Percentiles rank a stretch among this genome's conserved stretches.
Conservation (phyloP, 2,888 invertebrate genomes). For the Harpagoxenus sublaevis region DNA sequence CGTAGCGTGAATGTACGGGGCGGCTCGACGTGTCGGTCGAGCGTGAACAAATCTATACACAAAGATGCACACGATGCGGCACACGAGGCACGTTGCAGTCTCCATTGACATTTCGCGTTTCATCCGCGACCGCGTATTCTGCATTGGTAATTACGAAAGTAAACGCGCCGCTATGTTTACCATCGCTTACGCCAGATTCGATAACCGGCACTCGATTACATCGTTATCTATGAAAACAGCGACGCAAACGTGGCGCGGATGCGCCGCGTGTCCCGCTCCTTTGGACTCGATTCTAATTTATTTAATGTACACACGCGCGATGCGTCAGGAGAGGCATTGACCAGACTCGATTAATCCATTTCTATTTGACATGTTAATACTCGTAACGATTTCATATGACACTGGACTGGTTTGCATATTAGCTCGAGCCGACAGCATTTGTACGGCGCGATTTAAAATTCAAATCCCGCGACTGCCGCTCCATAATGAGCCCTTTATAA, state of each 20-base stretch:
- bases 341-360: slow-evolving; percentile 62
- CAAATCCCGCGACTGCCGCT: slow-evolving; percentile 51
- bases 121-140: slow-evolving; percentile 62
- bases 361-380: slow-evolving; percentile 68
- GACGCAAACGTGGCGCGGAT: slow-evolving; percentile 18
- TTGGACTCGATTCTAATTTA: slow-evolving; percentile 56
- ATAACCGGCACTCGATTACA: slow-evolving; percentile 65
- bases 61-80: slow-evolving; percentile 5
- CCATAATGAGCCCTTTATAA: slow-evolving; percentile 57
- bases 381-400: slow-evolving; percentile 60
- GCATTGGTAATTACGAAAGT: slow-evolving; percentile 75
- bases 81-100: slow-evolving; percentile 18
- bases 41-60: slow-evolving; percentile 30
- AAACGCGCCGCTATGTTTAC: slow-evolving; percentile 70
- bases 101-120: slow-evolving; percentile 69
- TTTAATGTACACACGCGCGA: slow-evolving; percentile 50
- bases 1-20: slow-evolving; percentile 28
- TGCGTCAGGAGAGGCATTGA: neutral
- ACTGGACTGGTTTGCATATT: slow-evolving; percentile 64
- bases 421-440: slow-evolving; percentile 29
- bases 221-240: slow-evolving; percentile 65
- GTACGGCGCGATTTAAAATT: slow-evolving; percentile 58
- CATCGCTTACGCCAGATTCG: slow-evolving; percentile 71
- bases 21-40: neutral
- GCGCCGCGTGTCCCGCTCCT: slow-evolving; percentile 29